phyloP scores from a whole-genome alignment of 2,888 invertebrate species.

The Pteria penguin region DNA sequence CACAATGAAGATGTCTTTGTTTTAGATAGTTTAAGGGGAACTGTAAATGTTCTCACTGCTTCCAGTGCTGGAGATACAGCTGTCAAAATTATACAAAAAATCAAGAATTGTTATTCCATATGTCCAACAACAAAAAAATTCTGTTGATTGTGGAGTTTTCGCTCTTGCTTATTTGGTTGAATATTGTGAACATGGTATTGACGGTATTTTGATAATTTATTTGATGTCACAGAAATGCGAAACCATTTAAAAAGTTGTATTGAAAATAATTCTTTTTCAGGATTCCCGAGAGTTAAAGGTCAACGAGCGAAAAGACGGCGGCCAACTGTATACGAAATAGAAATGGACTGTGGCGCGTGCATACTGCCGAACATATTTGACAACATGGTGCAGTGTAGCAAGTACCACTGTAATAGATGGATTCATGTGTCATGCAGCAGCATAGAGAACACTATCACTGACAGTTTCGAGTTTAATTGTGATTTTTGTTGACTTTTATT shows the following conservation, averaged over 20 bases:
- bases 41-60: not conserved
- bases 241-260: not conserved
- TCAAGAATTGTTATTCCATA: not conserved
- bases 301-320: not conserved
- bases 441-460: not conserved
- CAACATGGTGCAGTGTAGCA: not conserved
- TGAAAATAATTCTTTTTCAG: not conserved
- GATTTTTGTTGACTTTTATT: too few relatives aligned
- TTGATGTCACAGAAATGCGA: not conserved
- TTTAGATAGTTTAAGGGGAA: not conserved
- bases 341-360: not conserved
- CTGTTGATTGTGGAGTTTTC: not conserved
- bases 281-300: not conserved
- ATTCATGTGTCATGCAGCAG: not conserved
- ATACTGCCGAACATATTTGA: not conserved
- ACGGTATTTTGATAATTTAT: not conserved
- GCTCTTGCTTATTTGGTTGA: not conserved
- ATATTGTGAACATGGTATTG: not conserved
- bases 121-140: not conserved
- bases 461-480: not conserved
- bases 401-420: not conserved
- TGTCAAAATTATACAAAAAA: not conserved
- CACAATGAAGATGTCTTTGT: not conserved
- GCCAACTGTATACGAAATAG: not conserved
- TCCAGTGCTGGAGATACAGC: not conserved